Evolutionary conservation across 92 coral and sea anemone species (phyloP).

Genomic region (Pocillopora meandrina): DNA sequence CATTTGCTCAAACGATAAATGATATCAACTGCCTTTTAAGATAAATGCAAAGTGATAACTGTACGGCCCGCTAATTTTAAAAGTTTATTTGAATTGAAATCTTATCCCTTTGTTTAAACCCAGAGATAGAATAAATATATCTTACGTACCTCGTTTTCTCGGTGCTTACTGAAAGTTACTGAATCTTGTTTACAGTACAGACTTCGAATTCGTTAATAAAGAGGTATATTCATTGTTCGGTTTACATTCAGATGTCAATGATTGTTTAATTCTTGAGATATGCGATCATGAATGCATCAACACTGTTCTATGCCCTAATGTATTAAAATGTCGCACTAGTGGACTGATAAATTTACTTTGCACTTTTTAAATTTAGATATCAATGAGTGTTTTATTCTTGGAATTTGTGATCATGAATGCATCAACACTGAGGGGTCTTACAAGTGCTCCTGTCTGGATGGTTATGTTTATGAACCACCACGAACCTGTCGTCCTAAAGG

Average conservation of each 20-base stretch:
- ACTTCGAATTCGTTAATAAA: too few species aligned
- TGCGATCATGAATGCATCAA: slow-evolving; percentile 84
- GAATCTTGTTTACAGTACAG: too few species aligned
- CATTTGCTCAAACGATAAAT: too few species aligned
- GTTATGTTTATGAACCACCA: slow-evolving; percentile 67
- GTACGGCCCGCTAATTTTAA: too few species aligned
- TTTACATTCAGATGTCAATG: slow-evolving; percentile 66
- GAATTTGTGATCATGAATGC: slow-evolving; percentile 83
- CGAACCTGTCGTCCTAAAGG: slow-evolving; percentile 79
- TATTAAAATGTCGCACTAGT: too few species aligned
- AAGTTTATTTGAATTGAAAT: too few species aligned
- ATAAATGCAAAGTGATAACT: too few species aligned
- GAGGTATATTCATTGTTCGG: not conserved
- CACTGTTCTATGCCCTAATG: not conserved
- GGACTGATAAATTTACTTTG: not conserved
- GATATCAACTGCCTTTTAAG: too few species aligned
- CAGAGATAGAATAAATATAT: too few species aligned
- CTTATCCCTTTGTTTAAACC: too few species aligned
- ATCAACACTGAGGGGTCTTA: slow-evolving; percentile 75
- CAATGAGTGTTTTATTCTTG: slow-evolving; percentile 72
- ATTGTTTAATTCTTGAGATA: slow-evolving; percentile 58
- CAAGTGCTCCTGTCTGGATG: slow-evolving; percentile 76
- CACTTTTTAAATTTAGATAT: slow-evolving; percentile 51
- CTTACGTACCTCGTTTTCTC: too few species aligned
- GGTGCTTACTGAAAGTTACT: too few species aligned